Conservation (phyloP, 1,140 invertebrate species). For the Gonioctena quinquepunctata region DNA sequence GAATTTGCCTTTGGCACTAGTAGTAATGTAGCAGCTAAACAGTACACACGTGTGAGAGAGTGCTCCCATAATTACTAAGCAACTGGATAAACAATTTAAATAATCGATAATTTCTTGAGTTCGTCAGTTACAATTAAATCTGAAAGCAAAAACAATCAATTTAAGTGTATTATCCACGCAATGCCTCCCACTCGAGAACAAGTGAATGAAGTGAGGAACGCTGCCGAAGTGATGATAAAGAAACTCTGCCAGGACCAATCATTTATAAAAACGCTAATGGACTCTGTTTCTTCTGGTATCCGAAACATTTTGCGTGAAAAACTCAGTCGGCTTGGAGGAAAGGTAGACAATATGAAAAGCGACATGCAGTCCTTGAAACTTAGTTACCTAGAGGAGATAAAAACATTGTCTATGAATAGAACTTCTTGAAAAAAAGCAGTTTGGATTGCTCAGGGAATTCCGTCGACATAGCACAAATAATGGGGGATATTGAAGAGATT, state of each 20-base stretch:
- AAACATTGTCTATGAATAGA: not conserved
- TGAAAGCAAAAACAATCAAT: not conserved
- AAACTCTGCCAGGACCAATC: not conserved
- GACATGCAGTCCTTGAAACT: not conserved
- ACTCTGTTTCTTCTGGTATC: slow-evolving; percentile 4
- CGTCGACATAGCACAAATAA: not conserved
- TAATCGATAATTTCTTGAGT: not conserved
- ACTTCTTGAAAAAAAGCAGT: not conserved
- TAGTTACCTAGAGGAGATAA: slow-evolving; percentile 1
- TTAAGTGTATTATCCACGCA: not conserved
- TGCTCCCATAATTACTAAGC: not conserved
- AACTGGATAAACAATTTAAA: not conserved
- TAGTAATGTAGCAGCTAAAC: not conserved
- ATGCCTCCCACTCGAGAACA: slow-evolving; percentile 3
- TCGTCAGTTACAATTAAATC: not conserved
- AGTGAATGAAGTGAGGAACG: slow-evolving; percentile 1
- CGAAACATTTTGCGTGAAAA: slow-evolving; percentile 6
- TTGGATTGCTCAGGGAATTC: not conserved
- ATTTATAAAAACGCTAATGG: slow-evolving; percentile 4
- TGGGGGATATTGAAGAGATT: not conserved
- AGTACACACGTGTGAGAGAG: not conserved
- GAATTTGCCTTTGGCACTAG: too few relatives aligned
- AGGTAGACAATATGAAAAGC: not conserved
- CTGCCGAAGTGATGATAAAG: not conserved
- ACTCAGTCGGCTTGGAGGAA: not conserved